A percentile compares a stretch with the other conserved stretches of the same genome.
Evolutionary conservation across 1,140 invertebrate genomes (phyloP).

Genomic region (Luehdorfia chinensis): DNA sequence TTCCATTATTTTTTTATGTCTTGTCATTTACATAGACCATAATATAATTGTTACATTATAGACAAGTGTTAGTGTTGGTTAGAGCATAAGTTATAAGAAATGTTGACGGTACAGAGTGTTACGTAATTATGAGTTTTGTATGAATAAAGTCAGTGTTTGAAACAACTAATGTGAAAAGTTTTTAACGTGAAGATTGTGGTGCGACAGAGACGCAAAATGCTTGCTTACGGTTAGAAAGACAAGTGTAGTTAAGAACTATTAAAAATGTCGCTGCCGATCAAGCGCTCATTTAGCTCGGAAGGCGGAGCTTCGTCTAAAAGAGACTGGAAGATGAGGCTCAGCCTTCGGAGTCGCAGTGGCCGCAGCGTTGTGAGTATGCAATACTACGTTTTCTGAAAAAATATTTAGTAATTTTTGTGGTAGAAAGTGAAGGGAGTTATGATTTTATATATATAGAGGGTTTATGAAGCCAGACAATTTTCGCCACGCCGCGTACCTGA

Average conservation of each 20-base stretch:
- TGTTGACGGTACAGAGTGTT: neutral
- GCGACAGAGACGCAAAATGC: slow-evolving; percentile 42
- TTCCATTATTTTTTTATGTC: no score
- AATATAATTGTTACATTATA: no score
- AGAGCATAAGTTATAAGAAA: neutral
- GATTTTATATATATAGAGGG: no score
- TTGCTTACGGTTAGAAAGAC: slow-evolving; percentile 23
- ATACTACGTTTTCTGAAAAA: no score
- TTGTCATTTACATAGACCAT: no score
- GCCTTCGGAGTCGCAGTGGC: slow-evolving; percentile 62
- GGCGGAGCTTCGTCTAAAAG: slow-evolving; percentile 47
- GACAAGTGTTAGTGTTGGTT: neutral
- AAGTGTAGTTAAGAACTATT: neutral
- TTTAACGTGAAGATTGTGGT: slow-evolving; percentile 13
- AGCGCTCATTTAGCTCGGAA: slow-evolving; percentile 61
- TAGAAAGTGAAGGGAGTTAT: no score
- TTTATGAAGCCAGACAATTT: no score
- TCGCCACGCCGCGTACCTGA: no score
- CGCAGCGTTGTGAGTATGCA: slow-evolving; percentile 53
- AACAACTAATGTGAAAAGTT: slow-evolving; percentile 10
- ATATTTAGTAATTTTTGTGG: no score
- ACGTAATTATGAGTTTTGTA: neutral
- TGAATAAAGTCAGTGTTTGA: slow-evolving; percentile 6
- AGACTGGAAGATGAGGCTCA: slow-evolving; percentile 67
- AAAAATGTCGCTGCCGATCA: slow-evolving; percentile 58